phyloP scores from a whole-genome alignment of 2,797 vertebrate species.

The Pseudomugil tenellus region DNA sequence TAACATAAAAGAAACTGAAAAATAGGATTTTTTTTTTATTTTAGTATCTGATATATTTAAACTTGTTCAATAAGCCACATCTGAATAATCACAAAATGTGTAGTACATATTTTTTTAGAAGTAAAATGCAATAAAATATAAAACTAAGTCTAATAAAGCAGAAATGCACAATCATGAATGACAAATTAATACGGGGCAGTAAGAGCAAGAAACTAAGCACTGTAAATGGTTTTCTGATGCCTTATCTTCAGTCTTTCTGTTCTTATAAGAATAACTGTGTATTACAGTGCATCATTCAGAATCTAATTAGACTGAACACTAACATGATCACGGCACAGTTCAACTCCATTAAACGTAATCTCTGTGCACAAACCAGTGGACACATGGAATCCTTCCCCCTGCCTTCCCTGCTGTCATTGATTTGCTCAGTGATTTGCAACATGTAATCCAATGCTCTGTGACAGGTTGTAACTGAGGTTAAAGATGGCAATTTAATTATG shows the following conservation, averaged over 20 bases:
- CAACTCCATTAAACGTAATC: conserved; percentile 74
- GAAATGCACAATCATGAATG: background rate
- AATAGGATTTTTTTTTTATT: background rate
- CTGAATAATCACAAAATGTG: background rate
- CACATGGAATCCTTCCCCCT: conserved; percentile 28
- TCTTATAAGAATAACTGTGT: conserved; percentile 26
- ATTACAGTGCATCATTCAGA: conserved; percentile 32
- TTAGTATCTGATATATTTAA: background rate
- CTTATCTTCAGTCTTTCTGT: conserved; percentile 33
- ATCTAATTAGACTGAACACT: conserved; percentile 60
- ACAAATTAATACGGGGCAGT: conserved; percentile 4
- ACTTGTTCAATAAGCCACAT: background rate
- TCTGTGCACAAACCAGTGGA: conserved; percentile 30
- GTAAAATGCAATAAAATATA: background rate
- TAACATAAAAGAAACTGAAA: background rate
- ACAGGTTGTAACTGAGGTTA: conserved; percentile 83
- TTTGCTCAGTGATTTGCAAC: conserved; percentile 75
- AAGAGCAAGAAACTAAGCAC: conserved; percentile 16
- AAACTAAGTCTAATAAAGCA: background rate
- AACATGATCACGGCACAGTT: conserved; percentile 73
- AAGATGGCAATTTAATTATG: conserved; percentile 85
- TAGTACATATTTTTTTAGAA: background rate
- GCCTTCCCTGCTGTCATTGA: conserved; percentile 63
- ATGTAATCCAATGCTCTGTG: conserved; percentile 76
- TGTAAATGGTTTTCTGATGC: background rate